A percentile compares a stretch with the other conserved stretches of the same genome.
phyloP scores from a whole-genome alignment of 1,140 invertebrate genomes.

The Calycopis cecrops region DNA sequence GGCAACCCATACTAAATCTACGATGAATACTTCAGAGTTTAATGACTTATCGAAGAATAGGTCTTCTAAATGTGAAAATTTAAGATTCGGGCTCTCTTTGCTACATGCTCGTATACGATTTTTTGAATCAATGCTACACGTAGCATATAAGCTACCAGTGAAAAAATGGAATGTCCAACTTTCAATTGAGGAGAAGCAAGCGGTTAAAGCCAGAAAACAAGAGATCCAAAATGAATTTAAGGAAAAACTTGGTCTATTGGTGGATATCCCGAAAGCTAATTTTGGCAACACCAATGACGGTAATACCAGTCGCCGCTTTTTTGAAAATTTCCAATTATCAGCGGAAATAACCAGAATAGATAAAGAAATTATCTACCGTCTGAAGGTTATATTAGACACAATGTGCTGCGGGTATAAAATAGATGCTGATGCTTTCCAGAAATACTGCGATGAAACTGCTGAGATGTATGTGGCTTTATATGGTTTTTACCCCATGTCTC shows the following conservation, averaged over 20 bases:
- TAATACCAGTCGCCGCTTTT: constrained; percentile 55
- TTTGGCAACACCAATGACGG: constrained; percentile 52
- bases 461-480: constrained; percentile 39
- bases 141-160: constrained; percentile 39
- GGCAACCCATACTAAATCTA: constrained; percentile 28
- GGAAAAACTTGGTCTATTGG: neutral
- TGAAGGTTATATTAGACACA: constrained; percentile 25
- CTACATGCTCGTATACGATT: constrained; percentile 46
- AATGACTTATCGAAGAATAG: constrained; percentile 12
- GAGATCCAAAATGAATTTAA: constrained; percentile 7
- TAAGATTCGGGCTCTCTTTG: constrained; percentile 34
- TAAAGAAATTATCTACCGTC: constrained; percentile 32
- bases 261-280: constrained; percentile 23
- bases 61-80: constrained; percentile 13
- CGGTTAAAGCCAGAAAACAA: neutral
- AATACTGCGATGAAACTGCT: constrained; percentile 28
- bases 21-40: constrained; percentile 16
- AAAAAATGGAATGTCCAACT: constrained; percentile 35
- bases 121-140: constrained; percentile 45
- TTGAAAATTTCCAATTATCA: constrained; percentile 32
- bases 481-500: constrained; percentile 47
- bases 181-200: constrained; percentile 17
- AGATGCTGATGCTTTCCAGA: constrained; percentile 28
- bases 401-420: constrained; percentile 33
- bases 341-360: constrained; percentile 43